These are phyloP conservation scores for Squalus acanthias DNA, from an alignment of 2,797 vertebrate genomes.

Conservation along the genomic window DNA sequence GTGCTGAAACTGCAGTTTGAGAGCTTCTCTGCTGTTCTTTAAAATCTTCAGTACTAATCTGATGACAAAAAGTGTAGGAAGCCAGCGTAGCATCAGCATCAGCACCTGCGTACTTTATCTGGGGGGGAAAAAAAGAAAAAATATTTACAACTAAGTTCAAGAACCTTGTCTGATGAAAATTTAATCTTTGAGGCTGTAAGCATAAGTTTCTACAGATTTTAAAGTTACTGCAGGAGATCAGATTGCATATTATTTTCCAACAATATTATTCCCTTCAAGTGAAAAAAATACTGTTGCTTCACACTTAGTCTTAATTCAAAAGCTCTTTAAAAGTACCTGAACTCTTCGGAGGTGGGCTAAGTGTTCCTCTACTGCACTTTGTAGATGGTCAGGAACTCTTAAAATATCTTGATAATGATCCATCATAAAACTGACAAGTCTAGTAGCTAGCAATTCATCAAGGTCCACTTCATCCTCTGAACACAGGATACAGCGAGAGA, in stretches of 20 bases:
- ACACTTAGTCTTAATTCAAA: not conserved
- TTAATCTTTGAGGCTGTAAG: not conserved
- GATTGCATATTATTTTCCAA: not conserved
- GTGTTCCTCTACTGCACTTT: constrained; percentile 74
- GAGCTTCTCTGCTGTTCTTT: constrained; percentile 70
- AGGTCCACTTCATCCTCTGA: constrained; percentile 86
- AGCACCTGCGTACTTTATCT: constrained; percentile 84
- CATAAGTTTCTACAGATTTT: not conserved
- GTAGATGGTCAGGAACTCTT: constrained; percentile 68
- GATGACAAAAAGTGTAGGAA: constrained; percentile 70
- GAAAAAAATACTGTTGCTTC: not conserved
- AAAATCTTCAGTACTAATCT: constrained; percentile 72
- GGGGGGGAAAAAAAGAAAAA: constrained; percentile 7
- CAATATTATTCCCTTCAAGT: constrained; percentile 2
- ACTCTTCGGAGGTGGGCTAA: constrained; percentile 75
- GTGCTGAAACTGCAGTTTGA: constrained; percentile 70
- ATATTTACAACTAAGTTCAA: constrained; percentile 37
- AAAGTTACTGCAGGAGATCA: not conserved
- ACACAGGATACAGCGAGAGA: constrained; percentile 81
- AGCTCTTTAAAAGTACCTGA: constrained; percentile 60
- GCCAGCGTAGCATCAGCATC: constrained; percentile 68
- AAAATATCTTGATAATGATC: constrained; percentile 77
- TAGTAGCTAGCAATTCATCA: constrained; percentile 84
- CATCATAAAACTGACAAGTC: constrained; percentile 86
- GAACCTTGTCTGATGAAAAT: not conserved